Base-by-base conservation (phyloP, 2,888 invertebrate genomes). In the Amaurobius ferox region DNA sequence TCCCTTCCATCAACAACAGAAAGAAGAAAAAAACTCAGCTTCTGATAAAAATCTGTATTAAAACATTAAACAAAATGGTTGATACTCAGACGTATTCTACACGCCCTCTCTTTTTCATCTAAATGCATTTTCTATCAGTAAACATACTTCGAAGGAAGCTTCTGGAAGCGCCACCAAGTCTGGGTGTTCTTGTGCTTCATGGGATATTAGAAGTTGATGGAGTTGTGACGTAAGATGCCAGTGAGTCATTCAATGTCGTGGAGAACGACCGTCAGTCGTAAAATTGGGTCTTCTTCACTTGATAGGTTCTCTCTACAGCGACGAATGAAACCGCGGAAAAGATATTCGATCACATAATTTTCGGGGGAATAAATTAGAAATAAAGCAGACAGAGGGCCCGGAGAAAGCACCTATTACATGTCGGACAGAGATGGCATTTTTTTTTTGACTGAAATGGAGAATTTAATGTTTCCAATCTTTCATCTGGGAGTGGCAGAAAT, bases 181-280 rank as follows among this genome's bases (percentile, higher is more conserved):
- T 9, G 30, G 29, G 44, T 40, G 30, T 23, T 6, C 23, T 55
- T 55, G 5, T 55, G 23, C 55, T 55, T 23, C 70, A 68, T 70
- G 19, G 74, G 67, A 74, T 81, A 81, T 81, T 76, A 81, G 81
- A 61, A 68, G 74, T 73, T 73, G 80, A 73, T 73, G 62, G 30
- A 19, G 32, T 23, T 40, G 40, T 64, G 74, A 74, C 74, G 74
- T 40, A 70, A 81, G 73, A 74, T 62, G 73, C 61, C 70, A 61
- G 61, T 62, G 35, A 40, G 68, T 74, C 74, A 70, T 66, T 29
- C 30, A 39, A 61, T 40, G 70, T 67, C 73, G 67, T 72, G 64
- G 74, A 44, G 55, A 29, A 35, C 35, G 39, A 68, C 23, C 23
- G 1, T 55, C 44, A 62, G 62, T 74, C 74, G 61, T 80, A 80